These are phyloP conservation scores for Tringa solitaria DNA, from an alignment of 2,113 vertebrate species.

Conservation along the genomic window DNA sequence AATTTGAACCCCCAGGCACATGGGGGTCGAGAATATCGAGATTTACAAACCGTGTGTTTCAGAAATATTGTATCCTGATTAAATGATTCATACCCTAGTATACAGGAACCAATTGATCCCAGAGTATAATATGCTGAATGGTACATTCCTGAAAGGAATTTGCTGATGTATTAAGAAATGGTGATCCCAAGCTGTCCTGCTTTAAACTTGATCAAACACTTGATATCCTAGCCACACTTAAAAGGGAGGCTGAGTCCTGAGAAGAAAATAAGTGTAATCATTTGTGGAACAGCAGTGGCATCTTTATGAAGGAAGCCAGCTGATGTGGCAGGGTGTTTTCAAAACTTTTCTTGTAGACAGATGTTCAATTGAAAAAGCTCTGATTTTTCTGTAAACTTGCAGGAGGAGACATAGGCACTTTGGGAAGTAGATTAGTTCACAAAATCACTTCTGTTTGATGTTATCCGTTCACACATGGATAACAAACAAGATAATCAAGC, in stretches of 20 bases:
- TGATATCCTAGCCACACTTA: not conserved
- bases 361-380: conserved; percentile 30
- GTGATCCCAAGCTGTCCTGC: not conserved
- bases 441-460: conserved; percentile 32
- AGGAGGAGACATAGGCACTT: not conserved
- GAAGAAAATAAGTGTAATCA: conserved; percentile 12
- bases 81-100: conserved; percentile 30
- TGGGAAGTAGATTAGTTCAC: not conserved
- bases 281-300: not conserved
- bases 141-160: conserved; percentile 42
- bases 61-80: not conserved
- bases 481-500: conserved; percentile 19
- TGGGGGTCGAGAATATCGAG: not conserved
- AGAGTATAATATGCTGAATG: not conserved
- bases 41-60: conserved; percentile 5
- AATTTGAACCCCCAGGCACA: not conserved
- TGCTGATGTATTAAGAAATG: conserved; percentile 16
- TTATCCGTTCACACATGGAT: not conserved
- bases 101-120: conserved; percentile 35
- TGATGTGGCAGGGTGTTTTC: not conserved
- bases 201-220: not conserved
- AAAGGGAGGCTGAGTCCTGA: conserved; percentile 12
- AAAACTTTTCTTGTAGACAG: not conserved
- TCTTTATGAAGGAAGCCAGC: not conserved
- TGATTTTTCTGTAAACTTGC: conserved; percentile 23